A percentile compares a stretch with the other conserved stretches of the same genome.
These are phyloP conservation scores for Dicaeum eximium DNA, from an alignment of 2,113 vertebrate species.

Conservation along the genomic window DNA sequence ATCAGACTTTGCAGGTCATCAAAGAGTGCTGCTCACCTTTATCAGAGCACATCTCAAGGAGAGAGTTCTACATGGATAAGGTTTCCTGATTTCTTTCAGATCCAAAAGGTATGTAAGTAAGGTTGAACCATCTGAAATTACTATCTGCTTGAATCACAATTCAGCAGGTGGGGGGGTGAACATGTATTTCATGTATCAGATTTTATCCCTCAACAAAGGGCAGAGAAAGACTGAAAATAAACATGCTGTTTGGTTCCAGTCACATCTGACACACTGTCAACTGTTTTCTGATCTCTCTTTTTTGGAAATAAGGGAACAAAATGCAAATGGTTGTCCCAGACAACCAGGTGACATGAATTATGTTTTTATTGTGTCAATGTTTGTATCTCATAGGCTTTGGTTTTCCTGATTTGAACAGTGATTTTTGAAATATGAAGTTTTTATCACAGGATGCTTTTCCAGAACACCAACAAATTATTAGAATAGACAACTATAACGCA, in stretches of 20 bases:
- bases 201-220: rapidly evolving
- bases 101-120: rapidly evolving
- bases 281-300: not conserved
- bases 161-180: not conserved
- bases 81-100: not conserved
- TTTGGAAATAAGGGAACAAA: not conserved
- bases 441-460: not conserved
- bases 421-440: not conserved
- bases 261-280: not conserved
- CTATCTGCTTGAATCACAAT: not conserved
- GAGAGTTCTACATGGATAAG: not conserved
- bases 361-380: not conserved
- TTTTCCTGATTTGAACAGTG: not conserved
- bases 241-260: not conserved
- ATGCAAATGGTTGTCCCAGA: not conserved
- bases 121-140: not conserved
- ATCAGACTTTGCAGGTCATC: not conserved
- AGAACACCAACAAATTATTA: not conserved
- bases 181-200: not conserved
- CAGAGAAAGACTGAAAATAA: not conserved
- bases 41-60: not conserved
- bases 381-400: not conserved
- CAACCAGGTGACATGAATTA: not conserved
- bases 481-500: not conserved
- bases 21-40: not conserved